Evolutionary conservation across 2,113 vertebrate genomes (phyloP), one percentile per base, ranked within the genome.

Genomic region (Alouatta palliata): DNA sequence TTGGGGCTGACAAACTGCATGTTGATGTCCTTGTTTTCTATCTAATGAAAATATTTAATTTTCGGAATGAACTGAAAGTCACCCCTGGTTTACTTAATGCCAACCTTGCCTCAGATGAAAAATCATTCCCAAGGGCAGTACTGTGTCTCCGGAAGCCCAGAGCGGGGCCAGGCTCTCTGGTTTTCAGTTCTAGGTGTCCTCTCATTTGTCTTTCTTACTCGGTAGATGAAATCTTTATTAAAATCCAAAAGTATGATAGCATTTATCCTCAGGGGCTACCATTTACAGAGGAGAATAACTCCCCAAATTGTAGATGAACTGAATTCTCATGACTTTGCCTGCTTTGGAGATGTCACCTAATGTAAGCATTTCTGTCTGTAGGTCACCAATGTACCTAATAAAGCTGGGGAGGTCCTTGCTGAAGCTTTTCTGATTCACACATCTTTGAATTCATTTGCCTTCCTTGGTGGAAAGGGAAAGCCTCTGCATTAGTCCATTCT

Each of bases 11-110:
- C 87, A 97, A 94, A 93, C 30, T 84, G 90, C 90, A 96, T 86
- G 81, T 75, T 96, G 90, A 90, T 73, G 94, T 88, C 92, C 96
- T 97, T 97, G 94, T 97, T 98, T 97, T 94, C 92, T 85, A 66
- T 87, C 94, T 96, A 98, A 97, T 96, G 96, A 98, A 97, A 98
- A 97, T 97, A 97, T 97, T 97, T 98, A 97, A 97, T 97, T 98
- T 97, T 96, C 90, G 94, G 91, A 97, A 97, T 98, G 96, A 97
- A 97, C 94, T 90, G 92, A 93, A 95, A 95, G 95, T 97, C 93
- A 95, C 87, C 96, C 87, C 54, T 52, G 76, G 73, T 97, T 97
- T 97, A 87, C 94, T 95, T 92, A 95, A 96, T 84, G 93, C n/a
- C 81, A 96, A 58, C 94, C 77, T 95, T 91, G 71, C 92, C 21